Percentiles rank a stretch among this genome's conserved stretches.
Evolutionary conservation across 2,797 vertebrate species (phyloP).

Genomic region (Clarias platycephalus): DNA sequence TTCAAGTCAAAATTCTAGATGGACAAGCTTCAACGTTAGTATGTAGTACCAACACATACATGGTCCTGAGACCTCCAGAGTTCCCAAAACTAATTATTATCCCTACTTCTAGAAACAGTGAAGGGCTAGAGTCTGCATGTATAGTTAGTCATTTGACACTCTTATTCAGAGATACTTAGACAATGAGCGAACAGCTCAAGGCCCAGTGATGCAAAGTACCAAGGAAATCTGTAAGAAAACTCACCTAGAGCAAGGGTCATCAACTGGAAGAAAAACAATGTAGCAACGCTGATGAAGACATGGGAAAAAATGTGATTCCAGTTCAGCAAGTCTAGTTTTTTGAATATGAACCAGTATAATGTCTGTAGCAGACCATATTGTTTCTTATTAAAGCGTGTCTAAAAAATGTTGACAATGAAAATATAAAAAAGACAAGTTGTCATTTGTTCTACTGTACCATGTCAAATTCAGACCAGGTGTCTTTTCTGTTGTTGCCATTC

Average conservation of each 20-base stretch:
- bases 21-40: not conserved
- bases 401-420: not conserved
- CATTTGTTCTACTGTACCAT: not conserved
- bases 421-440: not conserved
- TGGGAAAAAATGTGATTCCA: not conserved
- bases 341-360: not conserved
- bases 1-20: slow-evolving; percentile 14
- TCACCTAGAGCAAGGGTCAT: not conserved
- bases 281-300: not conserved
- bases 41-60: not conserved
- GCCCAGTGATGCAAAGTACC: not conserved
- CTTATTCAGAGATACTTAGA: not conserved
- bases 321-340: not conserved
- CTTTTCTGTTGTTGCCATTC: not conserved
- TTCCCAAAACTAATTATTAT: not conserved
- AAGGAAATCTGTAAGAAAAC: not conserved
- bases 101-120: not conserved
- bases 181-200: not conserved
- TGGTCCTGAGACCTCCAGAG: not conserved
- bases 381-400: not conserved
- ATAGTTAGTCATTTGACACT: not conserved
- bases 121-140: not conserved
- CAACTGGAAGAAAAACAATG: not conserved
- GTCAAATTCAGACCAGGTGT: not conserved
- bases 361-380: not conserved